These are phyloP conservation scores for Drosophila monieri DNA, from an alignment of 2,888 invertebrate species.

Conservation along the genomic window DNA sequence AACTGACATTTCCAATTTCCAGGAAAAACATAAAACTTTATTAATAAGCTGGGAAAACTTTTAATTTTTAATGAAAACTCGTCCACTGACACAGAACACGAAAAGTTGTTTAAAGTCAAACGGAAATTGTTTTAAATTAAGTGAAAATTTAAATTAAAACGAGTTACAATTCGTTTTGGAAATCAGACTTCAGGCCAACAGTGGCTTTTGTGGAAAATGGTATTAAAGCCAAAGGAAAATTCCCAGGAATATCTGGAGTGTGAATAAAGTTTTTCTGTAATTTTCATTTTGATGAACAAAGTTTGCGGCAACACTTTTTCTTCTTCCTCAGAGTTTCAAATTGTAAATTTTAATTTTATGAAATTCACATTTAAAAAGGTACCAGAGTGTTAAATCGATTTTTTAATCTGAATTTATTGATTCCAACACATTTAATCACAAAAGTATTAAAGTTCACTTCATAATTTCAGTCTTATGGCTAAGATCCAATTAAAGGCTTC, in stretches of 20 bases:
- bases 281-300: not conserved
- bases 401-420: not conserved
- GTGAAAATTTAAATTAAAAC: conserved; percentile 18
- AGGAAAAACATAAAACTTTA: conserved; percentile 12
- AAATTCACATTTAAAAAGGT: not conserved
- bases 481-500: conserved; percentile 32
- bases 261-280: conserved; percentile 6
- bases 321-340: not conserved
- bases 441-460: conserved; percentile 11
- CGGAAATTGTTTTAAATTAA: conserved; percentile 33
- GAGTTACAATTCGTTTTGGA: not conserved
- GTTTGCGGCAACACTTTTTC: not conserved
- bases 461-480: conserved; percentile 17
- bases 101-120: conserved; percentile 63
- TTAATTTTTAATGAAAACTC: conserved; percentile 37
- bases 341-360: not conserved
- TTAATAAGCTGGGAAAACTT: conserved; percentile 31
- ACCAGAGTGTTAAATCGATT: not conserved
- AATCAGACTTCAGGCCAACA: not conserved
- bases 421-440: conserved; percentile 5
- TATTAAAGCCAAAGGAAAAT: not conserved
- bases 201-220: not conserved
- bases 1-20: conserved; percentile 72
- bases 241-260: not conserved
- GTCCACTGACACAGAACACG: conserved; percentile 60